Evolutionary conservation across 2,113 vertebrate genomes (phyloP).

Genomic region (Pedionomus torquatus): DNA sequence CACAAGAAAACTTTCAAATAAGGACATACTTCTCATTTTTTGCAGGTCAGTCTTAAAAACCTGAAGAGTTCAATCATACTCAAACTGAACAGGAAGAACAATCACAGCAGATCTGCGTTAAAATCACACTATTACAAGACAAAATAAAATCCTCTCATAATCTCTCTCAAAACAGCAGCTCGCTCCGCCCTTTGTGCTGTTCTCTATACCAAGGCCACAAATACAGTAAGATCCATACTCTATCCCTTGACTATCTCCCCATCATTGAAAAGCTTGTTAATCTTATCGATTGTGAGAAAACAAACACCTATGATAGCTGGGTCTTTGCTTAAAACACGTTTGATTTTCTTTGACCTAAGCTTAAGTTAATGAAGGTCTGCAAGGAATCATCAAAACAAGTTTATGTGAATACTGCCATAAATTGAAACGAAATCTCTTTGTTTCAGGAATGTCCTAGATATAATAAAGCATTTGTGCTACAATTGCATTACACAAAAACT

Average conservation of each 20-base stretch:
- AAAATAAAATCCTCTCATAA: neutral
- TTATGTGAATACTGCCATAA: neutral
- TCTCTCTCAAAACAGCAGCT: neutral
- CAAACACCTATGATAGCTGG: neutral
- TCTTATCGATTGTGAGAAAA: slow-evolving; percentile 1
- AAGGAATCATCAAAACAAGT: neutral
- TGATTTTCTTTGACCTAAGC: neutral
- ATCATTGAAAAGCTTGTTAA: slow-evolving; percentile 31
- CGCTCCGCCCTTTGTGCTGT: neutral
- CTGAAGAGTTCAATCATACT: neutral
- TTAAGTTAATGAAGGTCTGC: neutral
- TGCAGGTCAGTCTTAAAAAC: neutral
- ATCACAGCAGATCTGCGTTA: neutral
- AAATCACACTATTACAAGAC: neutral
- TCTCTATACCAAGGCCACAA: neutral
- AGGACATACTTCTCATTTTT: neutral
- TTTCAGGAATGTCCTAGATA: neutral
- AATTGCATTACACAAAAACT: neutral
- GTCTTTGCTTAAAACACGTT: neutral
- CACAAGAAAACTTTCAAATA: neutral
- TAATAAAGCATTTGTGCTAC: neutral
- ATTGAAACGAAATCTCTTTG: neutral
- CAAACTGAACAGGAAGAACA: neutral
- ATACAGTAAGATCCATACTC: neutral
- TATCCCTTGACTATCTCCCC: neutral